Evolutionary conservation across 2,888 invertebrate species (phyloP).

Genomic region (Noctua fimbriata): DNA sequence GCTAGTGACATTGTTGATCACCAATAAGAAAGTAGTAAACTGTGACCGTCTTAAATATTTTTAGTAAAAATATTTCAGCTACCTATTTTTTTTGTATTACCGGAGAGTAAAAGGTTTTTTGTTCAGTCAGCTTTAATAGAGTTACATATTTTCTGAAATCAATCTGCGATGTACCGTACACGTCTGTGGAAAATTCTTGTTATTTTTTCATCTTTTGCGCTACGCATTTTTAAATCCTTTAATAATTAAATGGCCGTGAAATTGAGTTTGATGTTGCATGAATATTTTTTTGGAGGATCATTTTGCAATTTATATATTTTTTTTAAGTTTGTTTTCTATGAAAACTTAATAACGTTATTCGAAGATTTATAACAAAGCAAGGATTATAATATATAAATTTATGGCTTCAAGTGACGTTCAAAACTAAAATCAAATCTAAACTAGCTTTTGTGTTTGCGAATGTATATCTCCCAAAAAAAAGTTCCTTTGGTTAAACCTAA

Average conservation of each 20-base stretch:
- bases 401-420: background rate
- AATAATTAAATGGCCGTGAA: background rate
- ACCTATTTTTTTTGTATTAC: background rate
- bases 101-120: background rate
- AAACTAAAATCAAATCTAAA: background rate
- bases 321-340: background rate
- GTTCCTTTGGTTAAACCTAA: slow-evolving; percentile 35
- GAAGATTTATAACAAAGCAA: background rate
- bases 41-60: slow-evolving; percentile 14
- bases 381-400: background rate
- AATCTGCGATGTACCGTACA: background rate
- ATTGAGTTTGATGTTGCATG: background rate
- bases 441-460: background rate
- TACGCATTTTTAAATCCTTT: slow-evolving; percentile 10
- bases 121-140: background rate
- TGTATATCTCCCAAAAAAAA: slow-evolving; percentile 22
- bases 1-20: slow-evolving; percentile 45
- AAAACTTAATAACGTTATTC: background rate
- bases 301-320: background rate
- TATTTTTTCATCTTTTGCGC: background rate
- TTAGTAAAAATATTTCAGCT: slow-evolving; percentile 2
- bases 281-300: background rate
- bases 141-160: slow-evolving; percentile 15
- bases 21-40: slow-evolving; percentile 22
- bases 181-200: background rate